Evolutionary conservation across 53 echinoderm and acorn worm genomes (phyloP).

Genomic region (Antedon mediterranea): DNA sequence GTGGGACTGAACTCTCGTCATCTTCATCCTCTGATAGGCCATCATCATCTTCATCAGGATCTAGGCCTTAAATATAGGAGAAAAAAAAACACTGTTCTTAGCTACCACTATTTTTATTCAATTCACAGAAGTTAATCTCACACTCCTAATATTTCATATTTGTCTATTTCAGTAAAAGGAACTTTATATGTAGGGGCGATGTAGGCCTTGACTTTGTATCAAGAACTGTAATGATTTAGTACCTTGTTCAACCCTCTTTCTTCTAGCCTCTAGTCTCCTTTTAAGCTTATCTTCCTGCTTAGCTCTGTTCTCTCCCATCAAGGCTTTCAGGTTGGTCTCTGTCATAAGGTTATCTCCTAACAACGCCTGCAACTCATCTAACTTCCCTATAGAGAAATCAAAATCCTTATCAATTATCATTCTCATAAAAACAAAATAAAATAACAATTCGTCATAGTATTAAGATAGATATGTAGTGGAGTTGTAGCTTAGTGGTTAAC

Average conservation of each 20-base stretch:
- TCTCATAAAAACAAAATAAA: background rate
- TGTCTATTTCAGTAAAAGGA: too few relatives aligned
- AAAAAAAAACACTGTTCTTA: too few relatives aligned
- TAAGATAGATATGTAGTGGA: too few relatives aligned
- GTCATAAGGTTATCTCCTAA: slow-evolving; percentile 39
- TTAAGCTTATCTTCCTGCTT: slow-evolving; percentile 75
- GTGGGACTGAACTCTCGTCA: slow-evolving; percentile 19
- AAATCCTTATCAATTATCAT: too few relatives aligned
- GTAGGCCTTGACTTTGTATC: too few relatives aligned
- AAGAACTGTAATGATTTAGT: too few relatives aligned
- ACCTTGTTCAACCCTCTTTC: slow-evolving; percentile 36
- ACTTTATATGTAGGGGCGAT: too few relatives aligned
- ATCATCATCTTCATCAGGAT: slow-evolving; percentile 28
- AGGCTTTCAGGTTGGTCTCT: slow-evolving; percentile 40
- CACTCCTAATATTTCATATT: too few relatives aligned
- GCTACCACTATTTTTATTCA: too few relatives aligned
- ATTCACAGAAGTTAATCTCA: too few relatives aligned
- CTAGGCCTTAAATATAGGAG: background rate
- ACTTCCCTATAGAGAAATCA: slow-evolving; percentile 48
- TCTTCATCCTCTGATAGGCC: slow-evolving; percentile 44
- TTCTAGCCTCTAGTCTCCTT: slow-evolving; percentile 35
- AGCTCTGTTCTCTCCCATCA: slow-evolving; percentile 67
- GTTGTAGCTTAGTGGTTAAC: too few relatives aligned
- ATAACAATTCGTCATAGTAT: too few relatives aligned
- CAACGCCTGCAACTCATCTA: slow-evolving; percentile 39